Evolutionary conservation across 2,797 vertebrate genomes (phyloP).

Genomic region (Phyllotis vaccarum): DNA sequence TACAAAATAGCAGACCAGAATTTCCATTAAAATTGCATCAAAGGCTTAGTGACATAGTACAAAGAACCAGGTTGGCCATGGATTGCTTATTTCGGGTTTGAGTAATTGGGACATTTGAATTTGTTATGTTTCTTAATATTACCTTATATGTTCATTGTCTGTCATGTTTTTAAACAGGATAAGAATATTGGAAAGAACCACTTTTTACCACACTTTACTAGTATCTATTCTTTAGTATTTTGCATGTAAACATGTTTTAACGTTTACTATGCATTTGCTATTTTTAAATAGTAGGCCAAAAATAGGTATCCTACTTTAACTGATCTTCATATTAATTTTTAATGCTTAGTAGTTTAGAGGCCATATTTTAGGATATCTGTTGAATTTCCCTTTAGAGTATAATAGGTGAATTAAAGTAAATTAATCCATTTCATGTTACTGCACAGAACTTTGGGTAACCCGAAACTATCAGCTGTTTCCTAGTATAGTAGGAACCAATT

Average conservation of each 20-base stretch:
- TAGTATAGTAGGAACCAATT: neutral
- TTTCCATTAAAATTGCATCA: neutral
- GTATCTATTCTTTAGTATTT: neutral
- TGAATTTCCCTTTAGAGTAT: neutral
- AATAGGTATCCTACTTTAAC: constrained; percentile 7
- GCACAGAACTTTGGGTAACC: neutral
- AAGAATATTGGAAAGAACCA: neutral
- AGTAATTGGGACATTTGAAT: neutral
- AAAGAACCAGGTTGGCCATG: neutral
- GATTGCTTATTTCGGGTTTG: neutral
- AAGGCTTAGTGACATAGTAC: neutral
- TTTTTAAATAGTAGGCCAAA: constrained; percentile 31
- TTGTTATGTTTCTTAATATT: neutral
- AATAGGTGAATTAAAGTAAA: neutral
- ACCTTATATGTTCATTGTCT: neutral
- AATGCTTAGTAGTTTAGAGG: constrained; percentile 10
- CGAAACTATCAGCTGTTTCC: neutral
- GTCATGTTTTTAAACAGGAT: neutral
- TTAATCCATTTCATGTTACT: neutral
- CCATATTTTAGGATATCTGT: neutral
- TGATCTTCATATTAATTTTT: constrained; percentile 21
- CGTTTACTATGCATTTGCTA: neutral
- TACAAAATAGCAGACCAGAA: neutral
- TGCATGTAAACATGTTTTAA: constrained; percentile 9
- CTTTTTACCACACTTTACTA: neutral